These are phyloP conservation scores for Ips typographus DNA, from an alignment of 1,140 invertebrate species.

Conservation along the genomic window DNA sequence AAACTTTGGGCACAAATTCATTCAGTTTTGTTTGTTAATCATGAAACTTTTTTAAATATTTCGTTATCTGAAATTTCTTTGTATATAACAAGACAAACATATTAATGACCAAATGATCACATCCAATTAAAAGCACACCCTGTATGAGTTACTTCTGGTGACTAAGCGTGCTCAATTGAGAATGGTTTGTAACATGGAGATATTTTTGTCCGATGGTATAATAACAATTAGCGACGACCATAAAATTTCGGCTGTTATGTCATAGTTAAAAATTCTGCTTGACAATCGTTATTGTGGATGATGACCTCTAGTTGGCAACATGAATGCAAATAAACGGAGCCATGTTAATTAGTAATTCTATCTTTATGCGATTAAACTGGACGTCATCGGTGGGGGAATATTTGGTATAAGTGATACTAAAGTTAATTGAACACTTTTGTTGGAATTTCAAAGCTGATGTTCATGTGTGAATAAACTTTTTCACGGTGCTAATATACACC, in stretches of 20 bases:
- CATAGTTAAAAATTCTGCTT: constrained; percentile 1
- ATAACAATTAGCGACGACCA: not conserved
- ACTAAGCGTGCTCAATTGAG: too few relatives aligned
- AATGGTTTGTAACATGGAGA: too few relatives aligned
- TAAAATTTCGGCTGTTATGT: not conserved
- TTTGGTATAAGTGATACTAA: not conserved
- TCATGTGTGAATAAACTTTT: too few relatives aligned
- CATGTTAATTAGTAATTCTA: constrained; percentile 3
- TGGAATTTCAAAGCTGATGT: too few relatives aligned
- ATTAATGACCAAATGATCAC: not conserved
- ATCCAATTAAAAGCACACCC: too few relatives aligned
- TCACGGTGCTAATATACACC: too few relatives aligned
- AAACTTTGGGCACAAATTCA: too few relatives aligned
- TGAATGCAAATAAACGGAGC: constrained; percentile 3
- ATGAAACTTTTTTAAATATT: too few relatives aligned
- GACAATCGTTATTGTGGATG: not conserved
- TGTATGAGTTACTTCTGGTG: too few relatives aligned
- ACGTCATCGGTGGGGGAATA: not conserved
- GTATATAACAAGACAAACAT: not conserved
- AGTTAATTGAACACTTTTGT: too few relatives aligned
- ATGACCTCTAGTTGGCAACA: not conserved
- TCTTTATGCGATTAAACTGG: not conserved
- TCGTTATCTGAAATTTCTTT: too few relatives aligned
- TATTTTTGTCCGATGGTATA: not conserved
- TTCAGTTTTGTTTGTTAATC: too few relatives aligned